phyloP scores from a whole-genome alignment of 2,113 vertebrate genomes.

The Tamias sibiricus region DNA sequence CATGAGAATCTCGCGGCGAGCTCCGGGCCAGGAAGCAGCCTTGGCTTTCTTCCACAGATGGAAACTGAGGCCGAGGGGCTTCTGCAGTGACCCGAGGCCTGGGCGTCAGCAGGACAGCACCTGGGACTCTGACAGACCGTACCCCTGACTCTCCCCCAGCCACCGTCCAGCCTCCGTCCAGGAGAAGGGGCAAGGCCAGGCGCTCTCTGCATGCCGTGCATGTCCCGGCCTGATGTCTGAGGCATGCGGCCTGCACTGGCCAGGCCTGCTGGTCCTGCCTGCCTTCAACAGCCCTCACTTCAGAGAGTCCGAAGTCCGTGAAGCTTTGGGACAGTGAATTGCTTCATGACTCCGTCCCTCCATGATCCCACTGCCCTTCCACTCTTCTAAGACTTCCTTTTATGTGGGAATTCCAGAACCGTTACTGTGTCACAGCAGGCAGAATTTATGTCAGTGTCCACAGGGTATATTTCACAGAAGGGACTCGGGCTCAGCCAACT shows the following conservation, averaged over 20 bases:
- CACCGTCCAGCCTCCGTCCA: neutral
- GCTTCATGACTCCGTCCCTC: too few species aligned
- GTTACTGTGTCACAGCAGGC: neutral
- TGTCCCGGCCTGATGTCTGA: neutral
- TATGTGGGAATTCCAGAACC: neutral
- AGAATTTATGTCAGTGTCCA: neutral
- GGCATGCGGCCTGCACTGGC: rapidly evolving
- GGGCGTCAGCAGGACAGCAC: neutral
- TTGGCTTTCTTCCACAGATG: slow-evolving; percentile 52
- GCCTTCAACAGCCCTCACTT: neutral
- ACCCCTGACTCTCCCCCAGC: neutral
- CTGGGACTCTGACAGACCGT: rapidly evolving
- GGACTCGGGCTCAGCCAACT: neutral
- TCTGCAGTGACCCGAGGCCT: neutral
- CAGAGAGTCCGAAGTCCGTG: rapidly evolving
- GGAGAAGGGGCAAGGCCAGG: rapidly evolving
- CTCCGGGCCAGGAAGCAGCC: neutral
- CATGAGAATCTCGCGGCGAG: neutral
- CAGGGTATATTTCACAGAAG: neutral
- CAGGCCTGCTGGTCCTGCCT: neutral
- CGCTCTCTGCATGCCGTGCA: rapidly evolving
- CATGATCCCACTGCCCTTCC: rapidly evolving
- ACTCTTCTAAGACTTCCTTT: neutral
- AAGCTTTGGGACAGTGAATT: neutral
- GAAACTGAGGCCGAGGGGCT: slow-evolving; percentile 68